These are phyloP conservation scores for Melozone crissalis DNA, from an alignment of 2,113 vertebrate species.

Conservation along the genomic window DNA sequence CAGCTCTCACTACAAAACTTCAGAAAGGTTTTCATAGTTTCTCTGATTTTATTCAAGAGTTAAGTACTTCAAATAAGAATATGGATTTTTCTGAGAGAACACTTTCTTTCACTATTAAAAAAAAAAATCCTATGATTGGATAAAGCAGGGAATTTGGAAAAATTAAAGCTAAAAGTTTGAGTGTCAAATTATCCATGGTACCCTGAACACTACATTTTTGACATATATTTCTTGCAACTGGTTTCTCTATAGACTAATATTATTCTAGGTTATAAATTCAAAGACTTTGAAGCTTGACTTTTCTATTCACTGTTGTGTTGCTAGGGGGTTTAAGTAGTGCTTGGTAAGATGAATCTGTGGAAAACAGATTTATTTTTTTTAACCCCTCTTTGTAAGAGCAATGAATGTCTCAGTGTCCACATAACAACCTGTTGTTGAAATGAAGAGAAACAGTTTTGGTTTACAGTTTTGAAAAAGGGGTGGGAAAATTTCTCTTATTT, in stretches of 20 bases:
- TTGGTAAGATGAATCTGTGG: not conserved
- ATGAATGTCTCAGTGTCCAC: not conserved
- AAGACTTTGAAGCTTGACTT: not conserved
- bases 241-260: not conserved
- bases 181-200: not conserved
- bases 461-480: not conserved
- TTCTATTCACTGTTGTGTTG: not conserved
- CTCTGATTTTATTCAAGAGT: not conserved
- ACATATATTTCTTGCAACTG: not conserved
- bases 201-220: fast-evolving
- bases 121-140: not conserved
- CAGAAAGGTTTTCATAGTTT: not conserved
- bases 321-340: fast-evolving
- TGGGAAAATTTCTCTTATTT: not conserved
- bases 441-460: not conserved
- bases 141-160: not conserved
- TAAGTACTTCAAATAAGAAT: not conserved
- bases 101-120: not conserved
- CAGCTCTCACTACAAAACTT: not conserved
- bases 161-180: not conserved
- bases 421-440: not conserved
- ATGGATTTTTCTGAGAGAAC: not conserved
- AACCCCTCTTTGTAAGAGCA: not conserved
- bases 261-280: not conserved
- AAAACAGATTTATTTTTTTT: not conserved